Percentiles rank a stretch among this genome's conserved stretches.
phyloP scores from a whole-genome alignment of 2,113 vertebrate genomes.

The Pao palembangensis region DNA sequence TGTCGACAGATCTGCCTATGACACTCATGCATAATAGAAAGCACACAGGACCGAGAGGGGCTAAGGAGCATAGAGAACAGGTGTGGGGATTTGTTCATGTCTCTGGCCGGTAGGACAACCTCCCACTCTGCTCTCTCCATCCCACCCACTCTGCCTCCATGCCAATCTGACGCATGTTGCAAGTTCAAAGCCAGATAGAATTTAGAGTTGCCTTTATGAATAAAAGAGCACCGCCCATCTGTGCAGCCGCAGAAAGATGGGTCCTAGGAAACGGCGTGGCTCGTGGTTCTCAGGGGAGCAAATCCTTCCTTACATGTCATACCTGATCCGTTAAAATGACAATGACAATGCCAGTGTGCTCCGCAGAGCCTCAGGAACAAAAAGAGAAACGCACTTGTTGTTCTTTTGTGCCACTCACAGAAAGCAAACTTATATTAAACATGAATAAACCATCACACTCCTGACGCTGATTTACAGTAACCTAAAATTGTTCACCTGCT shows the following conservation, averaged over 20 bases:
- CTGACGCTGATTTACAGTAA: neutral
- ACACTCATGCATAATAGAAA: constrained; percentile 59
- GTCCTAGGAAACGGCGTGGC: constrained; percentile 11
- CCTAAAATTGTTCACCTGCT: neutral
- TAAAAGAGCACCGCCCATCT: constrained; percentile 71
- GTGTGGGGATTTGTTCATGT: constrained; percentile 19
- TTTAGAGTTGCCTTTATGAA: constrained; percentile 69
- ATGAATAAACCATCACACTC: neutral
- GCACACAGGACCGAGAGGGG: constrained; percentile 12
- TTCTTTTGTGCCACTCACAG: neutral
- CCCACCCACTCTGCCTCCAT: constrained; percentile 18
- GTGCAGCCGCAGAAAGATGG: constrained; percentile 47
- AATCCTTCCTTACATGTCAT: too few species aligned
- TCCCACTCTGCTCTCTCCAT: constrained; percentile 21
- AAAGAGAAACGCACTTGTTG: too few species aligned
- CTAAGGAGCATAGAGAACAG: constrained; percentile 19
- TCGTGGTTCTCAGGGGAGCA: too few species aligned
- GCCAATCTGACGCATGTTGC: constrained; percentile 41
- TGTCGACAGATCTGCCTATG: constrained; percentile 37
- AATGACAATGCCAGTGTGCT: too few species aligned
- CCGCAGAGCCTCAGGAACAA: too few species aligned
- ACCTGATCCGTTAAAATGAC: too few species aligned
- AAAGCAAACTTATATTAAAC: neutral
- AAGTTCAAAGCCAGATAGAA: constrained; percentile 70
- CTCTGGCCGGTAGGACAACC: constrained; percentile 31